Percentiles rank a stretch among this genome's conserved stretches.
Conservation (phyloP, 1,140 invertebrate species). For the Copidosoma floridanum region DNA sequence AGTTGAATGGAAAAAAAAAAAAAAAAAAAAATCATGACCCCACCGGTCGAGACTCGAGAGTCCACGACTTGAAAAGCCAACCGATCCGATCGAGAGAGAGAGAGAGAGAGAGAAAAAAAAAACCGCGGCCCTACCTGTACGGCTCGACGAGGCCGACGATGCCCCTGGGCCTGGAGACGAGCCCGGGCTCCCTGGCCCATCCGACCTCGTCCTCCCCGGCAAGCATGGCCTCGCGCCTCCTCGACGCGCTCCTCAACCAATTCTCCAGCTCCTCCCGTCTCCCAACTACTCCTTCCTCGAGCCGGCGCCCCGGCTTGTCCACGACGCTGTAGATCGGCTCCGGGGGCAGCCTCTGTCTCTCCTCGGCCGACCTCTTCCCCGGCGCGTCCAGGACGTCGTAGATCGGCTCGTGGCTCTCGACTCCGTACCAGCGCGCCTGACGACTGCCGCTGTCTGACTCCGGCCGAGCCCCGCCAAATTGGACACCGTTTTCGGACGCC, state of each 20-base stretch:
- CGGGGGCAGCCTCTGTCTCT: constrained; percentile 25
- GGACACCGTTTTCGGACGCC: too few relatives aligned
- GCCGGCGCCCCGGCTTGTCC: constrained; percentile 32
- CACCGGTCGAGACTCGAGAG: too few relatives aligned
- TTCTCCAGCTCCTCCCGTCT: constrained; percentile 34
- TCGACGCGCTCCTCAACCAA: constrained; percentile 35
- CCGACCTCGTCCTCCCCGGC: constrained; percentile 16
- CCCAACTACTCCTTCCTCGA: constrained; percentile 22
- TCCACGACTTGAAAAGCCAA: too few relatives aligned
- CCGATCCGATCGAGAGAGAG: too few relatives aligned
- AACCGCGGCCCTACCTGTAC: too few relatives aligned
- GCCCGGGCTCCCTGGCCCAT: constrained; percentile 13
- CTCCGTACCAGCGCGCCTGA: neutral
- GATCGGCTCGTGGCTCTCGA: constrained; percentile 32
- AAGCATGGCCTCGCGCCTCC: constrained; percentile 4
- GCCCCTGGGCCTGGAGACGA: constrained; percentile 34
- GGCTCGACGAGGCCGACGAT: constrained; percentile 44
- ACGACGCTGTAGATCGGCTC: constrained; percentile 44
- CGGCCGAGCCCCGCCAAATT: too few relatives aligned
- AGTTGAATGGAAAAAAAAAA: too few relatives aligned
- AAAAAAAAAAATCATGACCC: too few relatives aligned
- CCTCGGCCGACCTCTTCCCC: neutral
- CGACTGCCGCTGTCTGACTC: too few relatives aligned
- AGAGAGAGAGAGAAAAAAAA: too few relatives aligned
- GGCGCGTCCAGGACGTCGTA: constrained; percentile 38